Evolutionary conservation across 2,797 vertebrate species (phyloP), one percentile per base, ranked within the genome.

Genomic region (Epinephelus awoara): DNA sequence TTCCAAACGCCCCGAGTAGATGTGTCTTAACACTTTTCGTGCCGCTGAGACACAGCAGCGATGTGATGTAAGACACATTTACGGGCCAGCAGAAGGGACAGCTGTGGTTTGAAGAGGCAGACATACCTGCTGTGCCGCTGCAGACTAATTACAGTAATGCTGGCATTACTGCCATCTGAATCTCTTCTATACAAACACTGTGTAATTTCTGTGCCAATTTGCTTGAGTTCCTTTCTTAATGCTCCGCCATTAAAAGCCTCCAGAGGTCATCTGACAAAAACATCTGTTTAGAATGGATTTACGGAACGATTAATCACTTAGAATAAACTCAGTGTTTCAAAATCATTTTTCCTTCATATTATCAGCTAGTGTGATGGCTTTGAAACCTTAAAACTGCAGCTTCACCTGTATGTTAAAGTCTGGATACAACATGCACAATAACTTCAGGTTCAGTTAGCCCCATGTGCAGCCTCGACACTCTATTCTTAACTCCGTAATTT

Each of bases 41-140:
- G 52, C 80, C 3, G 6, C 21, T 65, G 67, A 62, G 82, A 75
- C 57, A 10, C 68, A 67, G 61, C 67, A 63, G 69, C 55, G 2
- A 46, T 67, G 69, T 77, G 68, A 79, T 67, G 50, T 69, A 66
- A 67, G 55, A 62, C 50, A 49, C 71, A 75, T 74, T 77, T 59
- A 54, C 21, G 54, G 76, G 46, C 61, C 46, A 9, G 63, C 64
- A 21, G 58, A 67, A 69, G 21, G 79, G 78, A 73, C 79, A 81
- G 86, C 74, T 86, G 85, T 85, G 81, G 85, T 90, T 90, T 92
- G 83, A 83, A 77, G 82, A 86, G 80, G 75, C 74, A 87, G 81
- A 87, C 80, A 69, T 86, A 92, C 85, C 91, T 93, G 86, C 91
- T 91, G 83, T 86, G 86, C 83, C 42, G 78, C 70, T 66, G 64